Percentiles rank a stretch among this genome's conserved stretches.
These are phyloP conservation scores for Elachura formosa DNA, from an alignment of 2,113 vertebrate species.

Conservation along the genomic window DNA sequence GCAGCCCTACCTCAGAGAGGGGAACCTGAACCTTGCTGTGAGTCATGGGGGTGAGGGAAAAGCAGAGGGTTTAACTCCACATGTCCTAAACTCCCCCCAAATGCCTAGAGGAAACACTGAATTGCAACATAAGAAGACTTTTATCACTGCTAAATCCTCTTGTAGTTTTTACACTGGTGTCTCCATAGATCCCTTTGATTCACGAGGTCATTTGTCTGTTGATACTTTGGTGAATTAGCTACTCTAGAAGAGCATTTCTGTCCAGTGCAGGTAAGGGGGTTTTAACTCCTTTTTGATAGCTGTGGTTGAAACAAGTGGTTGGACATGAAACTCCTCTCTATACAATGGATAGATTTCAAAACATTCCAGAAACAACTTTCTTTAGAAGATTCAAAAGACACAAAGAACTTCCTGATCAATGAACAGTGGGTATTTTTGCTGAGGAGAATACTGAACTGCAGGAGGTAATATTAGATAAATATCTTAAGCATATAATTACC, in stretches of 20 bases:
- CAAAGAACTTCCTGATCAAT: background rate
- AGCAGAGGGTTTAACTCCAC: background rate
- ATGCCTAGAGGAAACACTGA: background rate
- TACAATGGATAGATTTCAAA: background rate
- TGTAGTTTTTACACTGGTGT: background rate
- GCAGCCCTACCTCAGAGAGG: background rate
- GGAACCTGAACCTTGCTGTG: background rate
- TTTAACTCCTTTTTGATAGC: background rate
- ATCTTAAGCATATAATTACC: background rate
- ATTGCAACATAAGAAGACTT: background rate
- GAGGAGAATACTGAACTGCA: background rate
- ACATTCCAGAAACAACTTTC: background rate
- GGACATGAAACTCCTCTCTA: background rate
- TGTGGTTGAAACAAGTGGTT: background rate
- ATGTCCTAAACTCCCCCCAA: background rate
- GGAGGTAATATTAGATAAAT: background rate
- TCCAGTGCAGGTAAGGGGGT: background rate
- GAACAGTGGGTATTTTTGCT: background rate
- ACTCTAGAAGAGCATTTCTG: background rate
- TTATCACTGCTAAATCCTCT: background rate
- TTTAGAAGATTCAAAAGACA: background rate
- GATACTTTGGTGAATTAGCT: background rate
- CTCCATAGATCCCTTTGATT: background rate
- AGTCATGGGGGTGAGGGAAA: background rate
- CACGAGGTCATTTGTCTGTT: background rate